phyloP scores from a whole-genome alignment of 2,888 invertebrate species.

The Idaea straminata region DNA sequence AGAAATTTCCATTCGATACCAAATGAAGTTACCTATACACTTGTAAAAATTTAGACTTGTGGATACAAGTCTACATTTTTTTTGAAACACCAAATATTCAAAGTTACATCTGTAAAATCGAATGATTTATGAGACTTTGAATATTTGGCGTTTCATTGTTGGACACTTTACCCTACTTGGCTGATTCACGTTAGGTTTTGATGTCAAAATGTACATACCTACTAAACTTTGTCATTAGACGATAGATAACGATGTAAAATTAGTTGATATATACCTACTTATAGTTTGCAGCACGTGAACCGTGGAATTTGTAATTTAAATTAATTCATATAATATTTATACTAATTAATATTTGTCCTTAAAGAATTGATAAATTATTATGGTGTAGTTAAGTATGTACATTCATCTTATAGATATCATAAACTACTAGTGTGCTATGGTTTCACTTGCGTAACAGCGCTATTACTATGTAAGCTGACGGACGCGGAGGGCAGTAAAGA shows the following conservation, averaged over 20 bases:
- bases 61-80: too few relatives aligned
- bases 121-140: too few relatives aligned
- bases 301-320: not conserved
- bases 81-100: too few relatives aligned
- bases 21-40: too few relatives aligned
- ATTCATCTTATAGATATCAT: not conserved
- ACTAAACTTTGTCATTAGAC: not conserved
- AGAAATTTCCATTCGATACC: too few relatives aligned
- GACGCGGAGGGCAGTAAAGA: too few relatives aligned
- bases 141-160: too few relatives aligned
- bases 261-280: not conserved
- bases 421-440: not conserved
- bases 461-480: too few relatives aligned
- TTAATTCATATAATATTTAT: not conserved
- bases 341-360: not conserved
- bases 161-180: too few relatives aligned
- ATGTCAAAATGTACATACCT: not conserved
- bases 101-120: too few relatives aligned
- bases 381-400: not conserved
- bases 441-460: not conserved
- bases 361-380: not conserved
- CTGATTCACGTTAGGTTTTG: not conserved
- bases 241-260: not conserved
- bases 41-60: too few relatives aligned
- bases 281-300: not conserved